These are phyloP conservation scores for Megatriorchis doriae DNA, from an alignment of 2,113 vertebrate genomes.

Conservation along the genomic window DNA sequence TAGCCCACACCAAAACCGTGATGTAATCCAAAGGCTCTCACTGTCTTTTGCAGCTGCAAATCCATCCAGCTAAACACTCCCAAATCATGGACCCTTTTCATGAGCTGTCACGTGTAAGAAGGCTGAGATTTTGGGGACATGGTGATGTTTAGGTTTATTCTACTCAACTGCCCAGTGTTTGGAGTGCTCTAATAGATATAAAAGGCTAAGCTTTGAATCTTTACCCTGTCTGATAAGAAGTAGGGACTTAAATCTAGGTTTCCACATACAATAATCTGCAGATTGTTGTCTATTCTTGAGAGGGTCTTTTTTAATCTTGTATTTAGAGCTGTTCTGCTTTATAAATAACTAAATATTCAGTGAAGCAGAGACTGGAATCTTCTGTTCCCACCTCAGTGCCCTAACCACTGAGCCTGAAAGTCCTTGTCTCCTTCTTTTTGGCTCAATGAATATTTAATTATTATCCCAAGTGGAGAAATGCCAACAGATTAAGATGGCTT, in stretches of 20 bases:
- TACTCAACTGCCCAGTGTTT: background rate
- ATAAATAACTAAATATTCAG: slow-evolving; percentile 19
- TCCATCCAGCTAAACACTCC: background rate
- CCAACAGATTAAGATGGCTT: background rate
- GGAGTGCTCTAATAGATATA: background rate
- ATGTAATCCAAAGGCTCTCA: background rate
- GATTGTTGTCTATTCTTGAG: background rate
- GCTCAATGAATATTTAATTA: slow-evolving; percentile 2
- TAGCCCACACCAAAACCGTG: background rate
- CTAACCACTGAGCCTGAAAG: background rate
- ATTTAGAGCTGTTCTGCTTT: background rate
- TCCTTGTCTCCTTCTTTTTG: background rate
- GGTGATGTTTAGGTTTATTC: background rate
- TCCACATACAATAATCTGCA: background rate
- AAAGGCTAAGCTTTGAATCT: background rate
- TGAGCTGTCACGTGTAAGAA: background rate
- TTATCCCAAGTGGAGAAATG: background rate
- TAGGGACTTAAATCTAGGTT: background rate
- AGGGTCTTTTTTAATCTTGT: background rate
- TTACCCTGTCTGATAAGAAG: background rate
- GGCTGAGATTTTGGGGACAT: background rate
- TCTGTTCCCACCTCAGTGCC: background rate
- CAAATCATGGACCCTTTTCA: no score
- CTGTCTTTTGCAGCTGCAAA: background rate
- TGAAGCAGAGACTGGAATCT: background rate